Evolutionary conservation across 2,113 vertebrate species (phyloP).

Genomic region (Alethe castanea): DNA sequence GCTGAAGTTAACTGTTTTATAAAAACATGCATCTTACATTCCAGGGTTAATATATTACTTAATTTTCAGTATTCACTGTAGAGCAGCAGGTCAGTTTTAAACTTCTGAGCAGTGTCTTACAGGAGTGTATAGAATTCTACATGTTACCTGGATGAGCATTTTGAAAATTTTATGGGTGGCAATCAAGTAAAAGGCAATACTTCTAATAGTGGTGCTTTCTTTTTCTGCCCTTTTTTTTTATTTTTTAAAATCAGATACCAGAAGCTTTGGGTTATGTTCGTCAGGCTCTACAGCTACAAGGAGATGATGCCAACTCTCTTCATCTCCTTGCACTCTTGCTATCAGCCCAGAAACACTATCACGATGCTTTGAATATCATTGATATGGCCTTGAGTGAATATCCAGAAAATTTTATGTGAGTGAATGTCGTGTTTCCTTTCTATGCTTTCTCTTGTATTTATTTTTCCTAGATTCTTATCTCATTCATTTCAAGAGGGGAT

Average conservation of each 20-base stretch:
- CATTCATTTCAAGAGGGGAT: not conserved
- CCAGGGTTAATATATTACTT: not conserved
- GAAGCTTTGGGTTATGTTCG: slow-evolving; percentile 96
- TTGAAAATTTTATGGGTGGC: not conserved
- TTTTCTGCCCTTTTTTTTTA: not conserved
- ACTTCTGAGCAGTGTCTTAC: not conserved
- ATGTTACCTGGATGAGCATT: not conserved
- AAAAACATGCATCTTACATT: not conserved
- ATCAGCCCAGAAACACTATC: slow-evolving; percentile 97
- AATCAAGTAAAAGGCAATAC: not conserved
- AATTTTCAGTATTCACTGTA: not conserved
- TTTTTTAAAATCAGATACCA: slow-evolving; percentile 81
- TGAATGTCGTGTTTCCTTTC: not conserved
- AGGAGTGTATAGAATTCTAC: not conserved
- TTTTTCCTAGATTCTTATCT: not conserved
- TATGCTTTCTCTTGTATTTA: not conserved
- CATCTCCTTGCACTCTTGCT: slow-evolving; percentile 94
- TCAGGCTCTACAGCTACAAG: slow-evolving; percentile 95
- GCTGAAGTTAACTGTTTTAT: not conserved
- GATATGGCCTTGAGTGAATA: slow-evolving; percentile 99
- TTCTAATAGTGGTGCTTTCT: slow-evolving; percentile 12
- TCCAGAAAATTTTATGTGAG: slow-evolving; percentile 97
- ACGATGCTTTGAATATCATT: slow-evolving; percentile 94
- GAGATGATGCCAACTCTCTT: slow-evolving; percentile 94
- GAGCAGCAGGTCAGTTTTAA: not conserved